Evolutionary conservation across 2,888 invertebrate species (phyloP).

Genomic region (Geophilus truncorum): DNA sequence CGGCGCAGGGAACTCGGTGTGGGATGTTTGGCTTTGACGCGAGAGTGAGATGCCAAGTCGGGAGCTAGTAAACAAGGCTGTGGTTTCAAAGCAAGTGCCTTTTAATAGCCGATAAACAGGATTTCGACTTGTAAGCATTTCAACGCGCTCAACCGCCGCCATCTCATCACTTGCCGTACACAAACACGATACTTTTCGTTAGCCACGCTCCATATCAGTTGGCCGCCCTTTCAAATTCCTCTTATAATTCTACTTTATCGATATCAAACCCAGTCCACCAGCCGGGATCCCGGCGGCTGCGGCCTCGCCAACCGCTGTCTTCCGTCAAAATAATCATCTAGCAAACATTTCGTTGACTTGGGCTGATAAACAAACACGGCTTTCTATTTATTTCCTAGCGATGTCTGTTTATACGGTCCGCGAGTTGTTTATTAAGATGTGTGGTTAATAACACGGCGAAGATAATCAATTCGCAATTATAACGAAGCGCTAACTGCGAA

Average conservation of each 20-base stretch:
- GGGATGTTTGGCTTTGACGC: not conserved
- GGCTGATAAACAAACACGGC: too few species aligned
- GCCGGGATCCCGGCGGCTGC: too few species aligned
- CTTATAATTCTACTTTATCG: not conserved
- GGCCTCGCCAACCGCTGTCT: too few species aligned
- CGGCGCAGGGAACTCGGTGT: not conserved
- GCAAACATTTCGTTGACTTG: too few species aligned
- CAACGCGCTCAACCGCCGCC: not conserved
- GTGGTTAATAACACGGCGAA: too few species aligned
- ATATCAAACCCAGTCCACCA: not conserved
- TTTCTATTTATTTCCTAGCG: too few species aligned
- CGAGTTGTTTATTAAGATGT: too few species aligned
- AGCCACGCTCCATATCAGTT: not conserved
- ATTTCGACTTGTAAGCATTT: not conserved
- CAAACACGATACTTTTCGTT: not conserved
- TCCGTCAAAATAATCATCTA: too few species aligned
- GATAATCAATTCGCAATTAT: too few species aligned
- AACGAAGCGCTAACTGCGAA: too few species aligned
- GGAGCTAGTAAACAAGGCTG: not conserved
- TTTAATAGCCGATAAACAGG: not conserved
- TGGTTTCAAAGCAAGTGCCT: not conserved
- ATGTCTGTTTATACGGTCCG: too few species aligned
- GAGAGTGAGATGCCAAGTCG: not conserved
- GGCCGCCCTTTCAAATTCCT: too few species aligned
- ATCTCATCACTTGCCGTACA: not conserved